Percentiles rank a stretch among this genome's conserved stretches.
Evolutionary conservation across 2,113 vertebrate genomes (phyloP).

Genomic region (Gavia stellata): DNA sequence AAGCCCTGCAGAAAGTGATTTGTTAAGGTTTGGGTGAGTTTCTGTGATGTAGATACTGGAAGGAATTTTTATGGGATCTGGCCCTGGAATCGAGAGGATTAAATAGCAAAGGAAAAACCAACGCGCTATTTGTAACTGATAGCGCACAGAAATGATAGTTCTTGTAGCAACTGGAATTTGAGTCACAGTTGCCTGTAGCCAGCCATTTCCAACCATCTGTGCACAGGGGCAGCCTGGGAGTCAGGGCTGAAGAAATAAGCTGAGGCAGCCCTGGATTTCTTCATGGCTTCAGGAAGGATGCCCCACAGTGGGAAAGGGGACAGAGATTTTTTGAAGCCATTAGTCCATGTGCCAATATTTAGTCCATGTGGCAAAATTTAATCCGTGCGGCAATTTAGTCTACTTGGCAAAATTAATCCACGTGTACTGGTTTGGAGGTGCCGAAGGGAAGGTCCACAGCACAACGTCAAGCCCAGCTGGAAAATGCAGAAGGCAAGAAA

Average conservation of each 20-base stretch:
- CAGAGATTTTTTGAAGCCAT: background rate
- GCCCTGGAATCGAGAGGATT: constrained; percentile 35
- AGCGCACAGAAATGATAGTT: constrained; percentile 2
- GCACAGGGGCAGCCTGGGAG: background rate
- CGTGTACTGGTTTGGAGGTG: background rate
- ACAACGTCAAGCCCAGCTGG: background rate
- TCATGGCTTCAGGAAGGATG: background rate
- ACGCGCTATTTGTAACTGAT: constrained; percentile 30
- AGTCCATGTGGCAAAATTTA: background rate
- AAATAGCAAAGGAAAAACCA: constrained; percentile 47
- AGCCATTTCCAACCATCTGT: background rate
- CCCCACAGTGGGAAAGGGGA: background rate
- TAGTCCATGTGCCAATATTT: background rate
- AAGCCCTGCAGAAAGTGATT: constrained; percentile 57
- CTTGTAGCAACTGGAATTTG: constrained; percentile 38
- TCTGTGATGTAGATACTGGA: constrained; percentile 60
- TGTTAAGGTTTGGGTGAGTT: constrained; percentile 53
- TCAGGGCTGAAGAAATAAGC: background rate
- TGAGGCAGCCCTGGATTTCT: background rate
- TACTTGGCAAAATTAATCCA: background rate
- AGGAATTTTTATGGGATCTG: constrained; percentile 70
- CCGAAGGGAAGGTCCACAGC: background rate
- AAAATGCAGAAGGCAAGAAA: background rate
- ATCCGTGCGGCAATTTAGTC: background rate
- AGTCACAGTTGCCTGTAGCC: background rate